Conservation (phyloP, 2,888 invertebrate genomes). For the Caenorhabditis zanzibari region DNA sequence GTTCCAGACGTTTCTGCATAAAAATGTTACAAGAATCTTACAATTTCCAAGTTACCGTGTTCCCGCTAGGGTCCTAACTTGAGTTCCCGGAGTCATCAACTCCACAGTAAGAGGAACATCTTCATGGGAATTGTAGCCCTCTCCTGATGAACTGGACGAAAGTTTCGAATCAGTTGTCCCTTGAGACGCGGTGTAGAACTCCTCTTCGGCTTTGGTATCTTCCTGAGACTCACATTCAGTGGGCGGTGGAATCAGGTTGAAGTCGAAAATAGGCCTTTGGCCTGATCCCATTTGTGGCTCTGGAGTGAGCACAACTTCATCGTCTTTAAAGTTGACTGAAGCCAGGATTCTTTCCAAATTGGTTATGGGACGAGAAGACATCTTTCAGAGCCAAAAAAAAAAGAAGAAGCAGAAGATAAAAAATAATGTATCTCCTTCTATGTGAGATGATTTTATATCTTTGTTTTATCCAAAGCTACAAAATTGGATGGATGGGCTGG, state of each 20-base stretch:
- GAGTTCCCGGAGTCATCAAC: slow-evolving; percentile 20
- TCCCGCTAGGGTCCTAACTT: slow-evolving; percentile 2
- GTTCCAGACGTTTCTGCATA: slow-evolving; percentile 22
- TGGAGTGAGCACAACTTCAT: slow-evolving; percentile 32
- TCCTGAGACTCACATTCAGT: not conserved
- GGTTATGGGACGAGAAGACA: slow-evolving; percentile 41
- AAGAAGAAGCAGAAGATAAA: not conserved
- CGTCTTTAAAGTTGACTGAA: slow-evolving; percentile 26
- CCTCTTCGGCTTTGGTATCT: not conserved
- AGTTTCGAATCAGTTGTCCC: slow-evolving; percentile 6
- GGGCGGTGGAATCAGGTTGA: slow-evolving; percentile 14
- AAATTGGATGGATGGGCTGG: not conserved
- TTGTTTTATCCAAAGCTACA: not conserved
- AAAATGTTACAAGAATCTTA: not conserved
- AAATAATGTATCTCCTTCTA: slow-evolving; percentile 1
- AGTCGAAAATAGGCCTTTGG: not conserved
- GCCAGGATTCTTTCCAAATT: slow-evolving; percentile 29
- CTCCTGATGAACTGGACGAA: not conserved
- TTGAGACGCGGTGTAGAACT: slow-evolving; percentile 24
- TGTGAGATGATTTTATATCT: not conserved
- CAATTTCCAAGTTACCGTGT: not conserved
- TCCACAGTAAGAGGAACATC: slow-evolving; percentile 48
- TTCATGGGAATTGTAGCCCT: not conserved
- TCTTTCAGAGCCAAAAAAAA: not conserved
- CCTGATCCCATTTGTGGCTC: slow-evolving; percentile 8